Percentiles rank a stretch among this genome's conserved stretches.
These are phyloP conservation scores for Zaprionus davidi DNA, from an alignment of 1,140 invertebrate species.

Conservation along the genomic window DNA sequence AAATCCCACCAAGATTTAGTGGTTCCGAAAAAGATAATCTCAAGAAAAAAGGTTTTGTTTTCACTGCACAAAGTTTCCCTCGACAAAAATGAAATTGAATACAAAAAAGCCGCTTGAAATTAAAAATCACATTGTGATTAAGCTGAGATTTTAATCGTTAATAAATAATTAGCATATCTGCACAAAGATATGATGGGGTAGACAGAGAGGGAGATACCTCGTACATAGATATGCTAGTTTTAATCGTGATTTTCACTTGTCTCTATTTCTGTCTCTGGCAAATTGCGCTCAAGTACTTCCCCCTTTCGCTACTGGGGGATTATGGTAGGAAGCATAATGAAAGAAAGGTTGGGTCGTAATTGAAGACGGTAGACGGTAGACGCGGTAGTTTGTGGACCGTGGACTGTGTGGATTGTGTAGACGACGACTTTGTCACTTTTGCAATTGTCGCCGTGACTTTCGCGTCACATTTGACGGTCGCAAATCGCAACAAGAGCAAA, in stretches of 20 bases:
- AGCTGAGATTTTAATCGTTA: slow-evolving; percentile 22
- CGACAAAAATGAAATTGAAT: slow-evolving; percentile 5
- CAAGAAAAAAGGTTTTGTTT: background rate
- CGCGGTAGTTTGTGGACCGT: slow-evolving; percentile 6
- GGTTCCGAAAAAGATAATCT: background rate
- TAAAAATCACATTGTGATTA: slow-evolving; percentile 13
- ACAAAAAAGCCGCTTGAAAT: slow-evolving; percentile 12
- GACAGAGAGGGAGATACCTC: slow-evolving; percentile 1
- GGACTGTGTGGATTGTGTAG: slow-evolving; percentile 28
- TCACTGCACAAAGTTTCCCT: background rate
- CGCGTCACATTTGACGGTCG: slow-evolving; percentile 70
- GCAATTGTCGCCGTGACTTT: slow-evolving; percentile 66
- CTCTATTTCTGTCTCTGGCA: slow-evolving; percentile 3
- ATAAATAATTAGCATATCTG: slow-evolving; percentile 42
- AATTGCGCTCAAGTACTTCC: slow-evolving; percentile 7
- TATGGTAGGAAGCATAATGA: slow-evolving; percentile 10
- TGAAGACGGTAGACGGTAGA: slow-evolving; percentile 14
- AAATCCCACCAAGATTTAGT: background rate
- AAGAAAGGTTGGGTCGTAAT: slow-evolving; percentile 49
- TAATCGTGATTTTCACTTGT: slow-evolving; percentile 8
- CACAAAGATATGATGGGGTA: background rate
- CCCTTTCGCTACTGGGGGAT: slow-evolving; percentile 5
- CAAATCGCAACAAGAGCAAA: slow-evolving; percentile 6
- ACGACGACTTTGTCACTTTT: slow-evolving; percentile 31
- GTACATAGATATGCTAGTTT: background rate